Conservation (phyloP, 1,140 invertebrate genomes). For the Subanguina moxae region DNA sequence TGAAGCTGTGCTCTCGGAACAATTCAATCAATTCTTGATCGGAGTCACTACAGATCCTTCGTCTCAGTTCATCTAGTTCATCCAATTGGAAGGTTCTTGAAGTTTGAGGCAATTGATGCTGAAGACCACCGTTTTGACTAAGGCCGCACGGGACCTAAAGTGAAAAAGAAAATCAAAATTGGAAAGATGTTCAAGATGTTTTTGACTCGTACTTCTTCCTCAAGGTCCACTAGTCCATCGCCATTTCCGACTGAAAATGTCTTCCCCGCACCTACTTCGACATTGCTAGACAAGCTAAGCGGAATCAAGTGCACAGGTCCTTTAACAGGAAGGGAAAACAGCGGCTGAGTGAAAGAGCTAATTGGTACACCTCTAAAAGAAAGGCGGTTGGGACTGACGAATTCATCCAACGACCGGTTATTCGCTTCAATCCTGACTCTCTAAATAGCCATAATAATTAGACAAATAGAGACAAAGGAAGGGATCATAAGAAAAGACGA, state of each 20-base stretch:
- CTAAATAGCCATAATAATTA: conserved; percentile 11
- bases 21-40: conserved; percentile 22
- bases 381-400: background rate
- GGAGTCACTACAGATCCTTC: conserved; percentile 19
- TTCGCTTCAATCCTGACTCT: conserved; percentile 21
- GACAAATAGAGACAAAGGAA: no score
- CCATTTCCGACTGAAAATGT: no score
- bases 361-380: no score
- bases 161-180: conserved; percentile 10
- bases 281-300: background rate
- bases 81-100: conserved; percentile 26
- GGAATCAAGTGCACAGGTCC: conserved; percentile 14
- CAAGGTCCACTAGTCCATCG: no score
- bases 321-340: background rate
- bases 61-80: conserved; percentile 22
- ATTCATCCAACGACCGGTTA: conserved; percentile 28
- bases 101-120: background rate
- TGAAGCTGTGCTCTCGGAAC: conserved; percentile 27
- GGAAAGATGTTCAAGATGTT: background rate
- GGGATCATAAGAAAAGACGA: no score
- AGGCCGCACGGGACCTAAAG: background rate
- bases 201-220: no score
- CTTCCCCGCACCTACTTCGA: background rate
- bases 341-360: no score
- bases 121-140: background rate